Evolutionary conservation across 2,888 invertebrate species (phyloP).

Genomic region (Lithophane leautieri): DNA sequence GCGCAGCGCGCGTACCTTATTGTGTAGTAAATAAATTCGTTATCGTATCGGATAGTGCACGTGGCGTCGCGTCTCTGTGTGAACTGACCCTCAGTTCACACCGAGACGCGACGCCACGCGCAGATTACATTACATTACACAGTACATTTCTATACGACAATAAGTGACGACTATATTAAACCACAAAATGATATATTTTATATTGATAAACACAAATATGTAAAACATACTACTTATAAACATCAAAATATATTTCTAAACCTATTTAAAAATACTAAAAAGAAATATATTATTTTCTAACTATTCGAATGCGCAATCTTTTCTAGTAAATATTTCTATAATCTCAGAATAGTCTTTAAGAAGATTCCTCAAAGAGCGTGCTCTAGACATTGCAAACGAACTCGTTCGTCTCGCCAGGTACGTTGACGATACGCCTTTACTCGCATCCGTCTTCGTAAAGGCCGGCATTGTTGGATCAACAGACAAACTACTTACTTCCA

Average conservation of each 20-base stretch:
- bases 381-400: slow-evolving; percentile 77
- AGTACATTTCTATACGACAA: no score
- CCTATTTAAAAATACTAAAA: slow-evolving; percentile 27
- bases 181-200: slow-evolving; percentile 25
- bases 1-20: no score
- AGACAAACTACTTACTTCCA: not conserved
- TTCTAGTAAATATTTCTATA: slow-evolving; percentile 74
- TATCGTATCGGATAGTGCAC: no score
- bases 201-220: slow-evolving; percentile 17
- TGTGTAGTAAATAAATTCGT: no score
- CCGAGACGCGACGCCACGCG: no score
- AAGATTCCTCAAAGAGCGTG: slow-evolving; percentile 74
- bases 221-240: slow-evolving; percentile 18
- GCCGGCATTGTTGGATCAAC: not conserved
- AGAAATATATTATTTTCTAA: slow-evolving; percentile 14
- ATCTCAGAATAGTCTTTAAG: slow-evolving; percentile 74
- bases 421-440: not conserved
- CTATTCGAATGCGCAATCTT: slow-evolving; percentile 18
- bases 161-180: no score
- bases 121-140: no score
- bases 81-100: no score
- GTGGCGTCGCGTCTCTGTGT: no score
- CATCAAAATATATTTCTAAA: slow-evolving; percentile 17
- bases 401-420: slow-evolving; percentile 20
- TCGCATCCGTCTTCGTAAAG: not conserved